Base-by-base conservation (phyloP, 1,140 invertebrate genomes). In the Grapholita molesta region DNA sequence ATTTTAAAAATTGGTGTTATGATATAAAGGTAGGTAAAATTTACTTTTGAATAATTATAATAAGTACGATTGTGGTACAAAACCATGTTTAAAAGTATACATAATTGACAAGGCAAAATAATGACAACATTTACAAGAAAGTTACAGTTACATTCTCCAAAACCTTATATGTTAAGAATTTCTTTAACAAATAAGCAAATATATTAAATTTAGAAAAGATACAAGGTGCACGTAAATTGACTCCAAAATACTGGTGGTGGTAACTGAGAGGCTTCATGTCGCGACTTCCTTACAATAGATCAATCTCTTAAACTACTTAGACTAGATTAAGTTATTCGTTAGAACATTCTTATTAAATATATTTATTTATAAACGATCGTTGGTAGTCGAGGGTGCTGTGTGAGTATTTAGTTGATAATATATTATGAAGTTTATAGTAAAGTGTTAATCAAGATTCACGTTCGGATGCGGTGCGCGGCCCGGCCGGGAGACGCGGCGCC, bases 1-100 rank as follows among this genome's bases (percentile, higher is more conserved):
- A 28, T 61, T 6, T 61, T 28, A 61, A 61, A 61, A 61, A 61
- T 61, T 61, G 55, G 55, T 61, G 55, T 61, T 61, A 61, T 61
- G 30, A 61, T n/a, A n/a, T n/a, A n/a, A n/a, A n/a, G n/a, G n/a
- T n/a, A 15, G 25, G 55, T 61, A 61, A 3, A 30, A 15, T 61
- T 61, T 32, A 61, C 24, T 57, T 32, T 61, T 30, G 28, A 21
- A 61, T 18, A 15, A 52, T 52, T 52, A 18, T 18, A 52, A 42
- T 3, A 42, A 42, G 3, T 42, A 42, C 11, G 35, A 12, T 12
- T 12, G 3, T 11, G 23, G 23, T 24, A n/a, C 12, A 28, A 55
- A 28, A 25, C 25, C 24, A 25, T 12, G 24, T 55, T 12, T 2
- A 55, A n/a, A 25, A 24, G 4, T 9, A 25, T 55, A 55, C 9